Base-by-base conservation (phyloP, 2,888 invertebrate species). In the Ectemnius continuus region DNA sequence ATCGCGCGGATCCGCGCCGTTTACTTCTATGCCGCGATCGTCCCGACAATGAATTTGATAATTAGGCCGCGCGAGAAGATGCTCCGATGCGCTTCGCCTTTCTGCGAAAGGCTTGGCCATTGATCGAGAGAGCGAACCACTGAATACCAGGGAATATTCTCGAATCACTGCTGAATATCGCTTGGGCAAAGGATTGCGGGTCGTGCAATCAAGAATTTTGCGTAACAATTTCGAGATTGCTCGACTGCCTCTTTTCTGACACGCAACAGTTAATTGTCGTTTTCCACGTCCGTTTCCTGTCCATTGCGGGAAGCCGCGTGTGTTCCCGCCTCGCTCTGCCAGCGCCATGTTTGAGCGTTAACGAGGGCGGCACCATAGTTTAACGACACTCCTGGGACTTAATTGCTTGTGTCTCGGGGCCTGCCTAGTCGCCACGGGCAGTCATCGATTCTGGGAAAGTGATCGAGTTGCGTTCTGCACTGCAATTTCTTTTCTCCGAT, bases 271-370 rank as follows among this genome's bases (percentile, higher is more conserved):
- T 84, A 82, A 84, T 85, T 79, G 83, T 79, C 83, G 81, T 84
- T 85, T 85, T 85, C 85, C 84, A 84, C 84, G 83, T 83, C 80
- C 76, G 80, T 84, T 84, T 83, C 78, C 79, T 83, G 36, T 11
- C 36, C 79, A 66, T 82, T 61, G 62, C 64, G 60, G 59, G 58
- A 23, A n/a, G n/a, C n/a, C n/a, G n/a, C n/a, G 23, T 3, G 23
- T 23, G 23, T 23, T 23, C 23, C 23, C 23, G 23, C 23, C 23
- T 23, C 23, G 23, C 23, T 23, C 23, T 23, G 69, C 68, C 13
- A 57, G 70, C 69, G 79, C 79, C 74, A 80, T 78, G 78, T 83
- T 83, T 83, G 76, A 81, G 60, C 80, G 67, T 67, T 84, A 84
- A 84, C 78, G 79, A 84, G 80, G 65, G n/a, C 52, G 52, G 52